Evolutionary conservation across 2,113 vertebrate genomes (phyloP).

Genomic region (Mystacornis crossleyi): DNA sequence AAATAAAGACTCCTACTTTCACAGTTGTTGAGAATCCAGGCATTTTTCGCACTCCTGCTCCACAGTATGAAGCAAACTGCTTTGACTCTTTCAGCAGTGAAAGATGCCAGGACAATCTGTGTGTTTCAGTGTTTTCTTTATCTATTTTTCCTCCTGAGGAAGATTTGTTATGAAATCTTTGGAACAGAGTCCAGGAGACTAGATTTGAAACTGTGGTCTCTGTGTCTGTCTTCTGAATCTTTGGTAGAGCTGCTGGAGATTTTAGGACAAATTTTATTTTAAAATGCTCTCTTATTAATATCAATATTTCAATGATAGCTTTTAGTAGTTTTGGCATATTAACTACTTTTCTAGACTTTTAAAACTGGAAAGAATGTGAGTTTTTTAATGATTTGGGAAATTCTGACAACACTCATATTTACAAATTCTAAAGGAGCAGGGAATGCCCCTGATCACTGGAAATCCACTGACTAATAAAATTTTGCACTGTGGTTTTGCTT

Average conservation of each 20-base stretch:
- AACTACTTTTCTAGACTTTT: not conserved
- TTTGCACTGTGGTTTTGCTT: not conserved
- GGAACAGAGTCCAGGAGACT: not conserved
- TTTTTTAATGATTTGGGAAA: not conserved
- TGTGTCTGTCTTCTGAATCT: not conserved
- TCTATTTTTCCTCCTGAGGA: not conserved
- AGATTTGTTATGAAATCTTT: not conserved
- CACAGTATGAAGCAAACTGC: not conserved
- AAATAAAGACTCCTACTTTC: not conserved
- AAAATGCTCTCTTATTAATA: not conserved
- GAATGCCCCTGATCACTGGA: not conserved
- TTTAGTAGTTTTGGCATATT: not conserved
- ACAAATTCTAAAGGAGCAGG: not conserved
- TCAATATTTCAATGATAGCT: not conserved
- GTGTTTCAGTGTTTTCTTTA: not conserved
- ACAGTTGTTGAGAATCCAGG: not conserved
- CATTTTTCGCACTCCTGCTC: not conserved
- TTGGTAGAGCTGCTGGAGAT: not conserved
- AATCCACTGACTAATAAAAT: not conserved
- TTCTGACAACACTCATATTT: not conserved
- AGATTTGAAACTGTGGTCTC: not conserved
- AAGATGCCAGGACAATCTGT: not conserved
- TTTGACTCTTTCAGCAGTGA: not conserved
- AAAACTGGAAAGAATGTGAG: fast-evolving
- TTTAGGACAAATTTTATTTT: not conserved